phyloP scores from a whole-genome alignment of 2,113 vertebrate species.

The Dendrocopos noguchii region DNA sequence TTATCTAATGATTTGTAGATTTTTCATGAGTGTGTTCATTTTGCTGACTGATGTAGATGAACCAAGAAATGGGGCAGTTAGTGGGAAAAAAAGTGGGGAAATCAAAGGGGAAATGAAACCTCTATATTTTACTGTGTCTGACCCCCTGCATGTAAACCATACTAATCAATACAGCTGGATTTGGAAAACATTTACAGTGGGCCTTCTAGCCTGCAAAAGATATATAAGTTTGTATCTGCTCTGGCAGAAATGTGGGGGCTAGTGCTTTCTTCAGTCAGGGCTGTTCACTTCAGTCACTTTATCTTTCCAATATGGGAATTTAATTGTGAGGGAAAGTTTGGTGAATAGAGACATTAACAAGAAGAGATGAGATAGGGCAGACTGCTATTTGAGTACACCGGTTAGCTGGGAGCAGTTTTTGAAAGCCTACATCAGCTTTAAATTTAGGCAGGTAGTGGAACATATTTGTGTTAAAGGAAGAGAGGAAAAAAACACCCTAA shows the following conservation, averaged over 20 bases:
- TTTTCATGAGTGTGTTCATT: not conserved
- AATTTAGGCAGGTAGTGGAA: not conserved
- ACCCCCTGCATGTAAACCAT: not conserved
- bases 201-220: not conserved
- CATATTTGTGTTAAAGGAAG: not conserved
- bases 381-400: not conserved
- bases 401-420: not conserved
- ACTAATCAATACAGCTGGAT: not conserved
- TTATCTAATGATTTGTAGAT: not conserved
- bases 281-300: not conserved
- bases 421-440: not conserved
- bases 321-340: not conserved
- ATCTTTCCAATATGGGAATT: not conserved
- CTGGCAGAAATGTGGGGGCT: not conserved
- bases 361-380: not conserved
- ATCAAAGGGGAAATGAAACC: not conserved
- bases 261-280: not conserved
- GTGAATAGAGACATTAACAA: not conserved
- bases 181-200: not conserved
- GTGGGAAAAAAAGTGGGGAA: not conserved
- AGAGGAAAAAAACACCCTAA: not conserved
- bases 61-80: not conserved
- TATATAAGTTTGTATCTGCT: not conserved
- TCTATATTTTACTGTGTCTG: not conserved
- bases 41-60: not conserved